These are phyloP conservation scores for Agapornis roseicollis DNA, from an alignment of 2,113 vertebrate genomes.

Conservation along the genomic window DNA sequence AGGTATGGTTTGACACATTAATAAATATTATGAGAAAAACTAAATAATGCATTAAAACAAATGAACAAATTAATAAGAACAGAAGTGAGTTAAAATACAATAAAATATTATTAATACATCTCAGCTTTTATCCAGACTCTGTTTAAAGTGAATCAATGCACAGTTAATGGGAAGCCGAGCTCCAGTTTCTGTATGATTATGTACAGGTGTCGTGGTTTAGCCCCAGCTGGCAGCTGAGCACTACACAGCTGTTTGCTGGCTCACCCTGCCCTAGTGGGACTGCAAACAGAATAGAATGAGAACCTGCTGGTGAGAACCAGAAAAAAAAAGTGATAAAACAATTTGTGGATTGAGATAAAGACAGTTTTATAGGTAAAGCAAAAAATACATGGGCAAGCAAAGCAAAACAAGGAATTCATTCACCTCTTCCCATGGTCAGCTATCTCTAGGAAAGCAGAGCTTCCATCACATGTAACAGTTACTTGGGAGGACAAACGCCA, in stretches of 20 bases:
- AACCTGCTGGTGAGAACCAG: background rate
- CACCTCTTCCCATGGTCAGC: background rate
- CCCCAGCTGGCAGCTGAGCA: background rate
- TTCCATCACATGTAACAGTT: background rate
- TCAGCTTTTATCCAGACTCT: background rate
- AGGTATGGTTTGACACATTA: slow-evolving; percentile 13
- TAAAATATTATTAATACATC: slow-evolving; percentile 60
- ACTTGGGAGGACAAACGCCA: background rate
- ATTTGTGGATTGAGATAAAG: background rate
- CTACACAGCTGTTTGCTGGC: background rate
- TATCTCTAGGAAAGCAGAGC: background rate
- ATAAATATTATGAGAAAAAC: slow-evolving; percentile 56
- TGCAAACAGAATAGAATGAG: background rate
- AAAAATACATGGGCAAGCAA: background rate
- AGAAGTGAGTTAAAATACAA: slow-evolving; percentile 62
- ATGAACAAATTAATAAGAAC: slow-evolving; percentile 56
- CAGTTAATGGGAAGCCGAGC: slow-evolving; percentile 34
- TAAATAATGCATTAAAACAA: slow-evolving; percentile 63
- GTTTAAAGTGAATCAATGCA: slow-evolving; percentile 48
- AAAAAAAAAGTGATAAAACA: background rate
- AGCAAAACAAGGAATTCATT: background rate
- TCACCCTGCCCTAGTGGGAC: background rate
- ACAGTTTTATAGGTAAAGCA: background rate
- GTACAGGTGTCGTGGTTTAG: background rate
- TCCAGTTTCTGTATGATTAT: slow-evolving; percentile 1